Conservation (phyloP, 1,140 invertebrate species). For the Adelges cooleyi region DNA sequence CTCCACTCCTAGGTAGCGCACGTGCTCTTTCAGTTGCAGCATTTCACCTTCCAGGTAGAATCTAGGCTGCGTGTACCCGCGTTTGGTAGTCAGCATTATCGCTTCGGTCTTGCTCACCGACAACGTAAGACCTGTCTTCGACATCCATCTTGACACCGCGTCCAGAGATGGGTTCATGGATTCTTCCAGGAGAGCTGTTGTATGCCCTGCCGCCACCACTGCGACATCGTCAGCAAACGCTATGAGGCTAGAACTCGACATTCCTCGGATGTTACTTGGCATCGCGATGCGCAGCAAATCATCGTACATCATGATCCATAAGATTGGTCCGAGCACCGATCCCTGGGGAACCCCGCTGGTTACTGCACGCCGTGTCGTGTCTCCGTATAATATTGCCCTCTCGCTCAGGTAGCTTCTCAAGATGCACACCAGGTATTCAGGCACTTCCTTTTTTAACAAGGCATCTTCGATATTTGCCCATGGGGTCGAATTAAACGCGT, state of each 20-base stretch:
- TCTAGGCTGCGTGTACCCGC: not conserved
- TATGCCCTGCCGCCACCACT: not conserved
- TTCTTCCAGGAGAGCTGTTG: not conserved
- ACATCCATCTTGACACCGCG: not conserved
- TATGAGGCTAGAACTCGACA: not conserved
- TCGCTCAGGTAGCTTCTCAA: conserved; percentile 1
- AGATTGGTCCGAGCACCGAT: not conserved
- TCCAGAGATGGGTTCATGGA: not conserved
- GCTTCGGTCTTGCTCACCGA: conserved; percentile 6
- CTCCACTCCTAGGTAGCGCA: conserved; percentile 13
- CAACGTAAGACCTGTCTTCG: not conserved
- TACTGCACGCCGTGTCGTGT: not conserved
- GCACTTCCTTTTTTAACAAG: not conserved
- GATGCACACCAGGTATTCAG: not conserved
- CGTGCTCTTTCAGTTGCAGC: not conserved
- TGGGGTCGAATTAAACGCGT: conserved; percentile 5
- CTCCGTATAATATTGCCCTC: not conserved
- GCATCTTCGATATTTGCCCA: not conserved
- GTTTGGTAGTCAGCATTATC: not conserved
- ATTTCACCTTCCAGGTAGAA: not conserved
- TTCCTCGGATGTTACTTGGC: not conserved
- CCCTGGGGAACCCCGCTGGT: conserved; percentile 7
- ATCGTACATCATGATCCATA: conserved; percentile 1
- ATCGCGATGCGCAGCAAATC: not conserved
- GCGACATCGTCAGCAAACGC: conserved; percentile 17